Evolutionary conservation across 2,113 vertebrate genomes (phyloP).

Genomic region (Sinocyclocheilus maitianheensis): DNA sequence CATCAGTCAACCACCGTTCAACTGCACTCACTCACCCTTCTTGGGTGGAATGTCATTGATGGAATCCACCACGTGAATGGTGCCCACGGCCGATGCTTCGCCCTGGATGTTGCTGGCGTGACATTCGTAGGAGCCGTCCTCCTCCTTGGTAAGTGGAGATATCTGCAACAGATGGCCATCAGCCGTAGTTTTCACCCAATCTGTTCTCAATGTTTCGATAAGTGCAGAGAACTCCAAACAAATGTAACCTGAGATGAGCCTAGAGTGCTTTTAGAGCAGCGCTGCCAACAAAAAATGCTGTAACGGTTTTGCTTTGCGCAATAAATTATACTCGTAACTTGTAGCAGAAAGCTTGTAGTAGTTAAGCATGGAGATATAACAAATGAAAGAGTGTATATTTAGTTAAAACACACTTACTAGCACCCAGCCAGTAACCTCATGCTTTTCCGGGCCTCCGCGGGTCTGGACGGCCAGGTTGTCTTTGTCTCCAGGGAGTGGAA

Average conservation of each 20-base stretch:
- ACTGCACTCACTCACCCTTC: constrained; percentile 74
- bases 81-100: constrained; percentile 82
- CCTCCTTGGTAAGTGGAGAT: constrained; percentile 85
- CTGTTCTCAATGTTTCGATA: not conserved
- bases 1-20: not conserved
- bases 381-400: not conserved
- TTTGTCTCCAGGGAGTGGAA: constrained; percentile 87
- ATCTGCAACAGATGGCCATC: constrained; percentile 72
- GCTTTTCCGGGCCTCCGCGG: constrained; percentile 91
- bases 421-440: constrained; percentile 95
- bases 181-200: not conserved
- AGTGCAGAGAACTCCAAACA: not conserved
- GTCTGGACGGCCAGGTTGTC: constrained; percentile 93
- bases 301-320: not conserved
- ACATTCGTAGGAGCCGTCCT: constrained; percentile 89
- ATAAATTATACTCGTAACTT: not conserved
- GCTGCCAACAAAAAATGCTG: not conserved
- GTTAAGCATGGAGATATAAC: not conserved
- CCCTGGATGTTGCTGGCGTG: constrained; percentile 86
- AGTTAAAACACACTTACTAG: constrained; percentile 76
- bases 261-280: not conserved
- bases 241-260: not conserved
- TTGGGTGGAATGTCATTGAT: constrained; percentile 78
- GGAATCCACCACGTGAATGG: constrained; percentile 82
- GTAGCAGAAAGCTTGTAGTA: not conserved